Evolutionary conservation across 2,888 invertebrate genomes (phyloP).

Genomic region (Dorcus hopei): DNA sequence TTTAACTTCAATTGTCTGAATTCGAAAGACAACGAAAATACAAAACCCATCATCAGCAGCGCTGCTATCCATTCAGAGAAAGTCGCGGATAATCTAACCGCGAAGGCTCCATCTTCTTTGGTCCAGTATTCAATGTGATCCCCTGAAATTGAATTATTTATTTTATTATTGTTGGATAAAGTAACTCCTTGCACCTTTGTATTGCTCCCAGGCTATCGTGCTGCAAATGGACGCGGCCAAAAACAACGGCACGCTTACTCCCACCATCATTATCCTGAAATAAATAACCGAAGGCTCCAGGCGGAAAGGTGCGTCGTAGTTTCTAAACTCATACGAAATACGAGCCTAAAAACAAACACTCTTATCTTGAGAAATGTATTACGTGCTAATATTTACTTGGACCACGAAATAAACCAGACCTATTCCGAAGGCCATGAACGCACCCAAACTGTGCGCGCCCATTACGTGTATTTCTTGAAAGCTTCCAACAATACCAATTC

Average conservation of each 20-base stretch:
- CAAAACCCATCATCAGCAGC: constrained; percentile 15
- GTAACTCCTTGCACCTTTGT: too few relatives aligned
- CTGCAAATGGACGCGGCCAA: too few relatives aligned
- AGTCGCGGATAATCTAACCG: constrained; percentile 14
- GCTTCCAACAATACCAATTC: constrained; percentile 24
- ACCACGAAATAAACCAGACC: constrained; percentile 19
- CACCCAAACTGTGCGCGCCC: constrained; percentile 20
- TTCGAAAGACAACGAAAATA: constrained; percentile 18
- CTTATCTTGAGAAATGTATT: too few relatives aligned
- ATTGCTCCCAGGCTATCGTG: too few relatives aligned
- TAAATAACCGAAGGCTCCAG: too few relatives aligned
- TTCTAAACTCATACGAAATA: too few relatives aligned
- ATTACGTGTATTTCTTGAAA: constrained; percentile 22
- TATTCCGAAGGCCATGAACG: constrained; percentile 19
- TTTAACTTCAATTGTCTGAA: constrained; percentile 18
- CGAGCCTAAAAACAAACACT: too few relatives aligned
- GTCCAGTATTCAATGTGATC: constrained; percentile 20
- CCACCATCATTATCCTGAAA: too few relatives aligned
- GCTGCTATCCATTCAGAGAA: constrained; percentile 23
- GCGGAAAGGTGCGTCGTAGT: too few relatives aligned
- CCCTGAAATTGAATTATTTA: constrained; percentile 7
- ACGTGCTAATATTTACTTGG: constrained; percentile 14
- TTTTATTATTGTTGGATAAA: too few relatives aligned
- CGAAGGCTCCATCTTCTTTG: constrained; percentile 20
- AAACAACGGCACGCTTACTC: too few relatives aligned